Evolutionary conservation across 92 coral and sea anemone genomes (phyloP).

Genomic region (Heteractis magnifica): DNA sequence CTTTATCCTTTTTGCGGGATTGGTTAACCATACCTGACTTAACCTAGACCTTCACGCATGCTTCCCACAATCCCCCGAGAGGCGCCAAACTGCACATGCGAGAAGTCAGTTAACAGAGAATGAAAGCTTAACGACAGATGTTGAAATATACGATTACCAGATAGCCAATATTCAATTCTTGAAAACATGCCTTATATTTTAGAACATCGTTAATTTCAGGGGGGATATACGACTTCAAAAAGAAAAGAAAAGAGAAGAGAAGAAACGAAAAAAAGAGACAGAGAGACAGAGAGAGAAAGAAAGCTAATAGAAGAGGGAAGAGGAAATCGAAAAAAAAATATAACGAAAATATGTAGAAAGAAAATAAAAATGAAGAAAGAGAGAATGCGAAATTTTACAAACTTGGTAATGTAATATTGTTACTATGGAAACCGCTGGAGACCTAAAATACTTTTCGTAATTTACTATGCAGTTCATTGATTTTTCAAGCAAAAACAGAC

Average conservation of each 20-base stretch:
- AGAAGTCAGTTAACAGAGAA: no score
- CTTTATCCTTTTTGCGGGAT: background rate
- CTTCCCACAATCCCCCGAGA: background rate
- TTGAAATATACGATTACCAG: no score
- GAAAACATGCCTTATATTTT: background rate
- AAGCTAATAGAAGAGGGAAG: background rate
- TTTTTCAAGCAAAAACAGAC: background rate
- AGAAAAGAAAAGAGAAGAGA: background rate
- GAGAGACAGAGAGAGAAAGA: background rate
- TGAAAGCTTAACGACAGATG: no score
- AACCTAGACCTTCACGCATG: background rate
- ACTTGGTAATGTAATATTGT: background rate
- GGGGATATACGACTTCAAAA: background rate
- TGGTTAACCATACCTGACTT: slow-evolving; percentile 20
- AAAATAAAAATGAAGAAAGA: background rate
- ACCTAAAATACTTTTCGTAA: background rate
- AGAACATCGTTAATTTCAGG: background rate
- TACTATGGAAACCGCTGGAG: background rate
- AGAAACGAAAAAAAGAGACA: background rate
- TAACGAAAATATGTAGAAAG: background rate
- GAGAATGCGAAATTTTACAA: background rate
- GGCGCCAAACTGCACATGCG: background rate
- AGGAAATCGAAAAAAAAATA: background rate
- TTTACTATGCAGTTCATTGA: no score
- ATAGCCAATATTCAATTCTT: background rate